Percentiles rank a stretch among this genome's conserved stretches.
Conservation (phyloP, 1,140 invertebrate genomes). For the Proales similis region DNA sequence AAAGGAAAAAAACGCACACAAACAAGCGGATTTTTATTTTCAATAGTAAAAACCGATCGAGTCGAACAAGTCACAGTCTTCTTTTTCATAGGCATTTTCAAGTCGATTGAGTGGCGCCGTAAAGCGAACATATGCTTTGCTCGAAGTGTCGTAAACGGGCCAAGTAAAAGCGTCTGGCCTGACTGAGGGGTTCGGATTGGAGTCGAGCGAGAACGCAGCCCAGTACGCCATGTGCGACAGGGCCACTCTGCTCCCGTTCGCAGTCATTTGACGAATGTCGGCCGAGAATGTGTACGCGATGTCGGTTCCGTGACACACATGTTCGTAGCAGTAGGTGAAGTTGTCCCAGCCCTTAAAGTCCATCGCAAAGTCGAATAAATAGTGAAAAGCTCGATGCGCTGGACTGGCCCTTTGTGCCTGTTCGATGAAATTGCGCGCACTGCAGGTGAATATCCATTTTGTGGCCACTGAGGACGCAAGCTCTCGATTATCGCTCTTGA, state of each 20-base stretch:
- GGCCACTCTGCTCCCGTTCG: no score
- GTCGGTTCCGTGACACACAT: not conserved
- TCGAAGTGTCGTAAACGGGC: not conserved
- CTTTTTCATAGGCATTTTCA: slow-evolving; percentile 7
- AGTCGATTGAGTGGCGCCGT: not conserved
- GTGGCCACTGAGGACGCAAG: not conserved
- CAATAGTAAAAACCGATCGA: slow-evolving; percentile 36
- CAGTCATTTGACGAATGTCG: no score
- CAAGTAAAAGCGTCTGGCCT: slow-evolving; percentile 2
- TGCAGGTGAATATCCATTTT: not conserved
- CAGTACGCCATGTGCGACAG: no score
- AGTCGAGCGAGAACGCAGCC: no score
- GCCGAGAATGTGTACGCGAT: not conserved
- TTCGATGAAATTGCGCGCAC: not conserved
- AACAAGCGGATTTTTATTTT: no score
- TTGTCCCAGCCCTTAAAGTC: not conserved
- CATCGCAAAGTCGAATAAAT: not conserved
- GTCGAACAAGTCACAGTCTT: slow-evolving; percentile 35
- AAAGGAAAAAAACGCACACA: no score
- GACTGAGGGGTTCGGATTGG: no score
- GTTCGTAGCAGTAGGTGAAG: not conserved
- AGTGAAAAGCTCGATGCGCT: not conserved
- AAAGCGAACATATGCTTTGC: slow-evolving; percentile 12
- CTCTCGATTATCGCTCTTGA: not conserved
- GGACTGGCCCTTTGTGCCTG: not conserved